Evolutionary conservation across 2,797 vertebrate genomes (phyloP).

Genomic region (Etheostoma perlongum): DNA sequence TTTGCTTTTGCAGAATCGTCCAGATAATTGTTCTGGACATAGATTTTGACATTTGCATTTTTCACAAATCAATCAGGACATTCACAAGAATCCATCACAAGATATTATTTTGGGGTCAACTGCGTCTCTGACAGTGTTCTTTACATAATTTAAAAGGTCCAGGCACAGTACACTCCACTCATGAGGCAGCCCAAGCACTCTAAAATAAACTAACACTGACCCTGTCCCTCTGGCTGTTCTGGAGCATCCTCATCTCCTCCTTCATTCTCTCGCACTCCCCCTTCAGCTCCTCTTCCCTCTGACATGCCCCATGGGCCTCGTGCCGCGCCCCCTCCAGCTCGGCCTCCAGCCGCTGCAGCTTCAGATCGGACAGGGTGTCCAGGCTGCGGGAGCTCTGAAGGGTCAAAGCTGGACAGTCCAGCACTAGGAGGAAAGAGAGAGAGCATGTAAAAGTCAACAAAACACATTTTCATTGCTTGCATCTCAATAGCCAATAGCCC

Average conservation of each 20-base stretch:
- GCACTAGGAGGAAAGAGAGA: constrained; percentile 75
- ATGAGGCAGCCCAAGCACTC: neutral
- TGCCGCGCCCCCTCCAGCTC: constrained; percentile 92
- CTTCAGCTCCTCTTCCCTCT: constrained; percentile 93
- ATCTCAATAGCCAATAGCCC: no score
- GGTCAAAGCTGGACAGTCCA: constrained; percentile 89
- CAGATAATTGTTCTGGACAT: no score
- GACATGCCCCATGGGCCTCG: constrained; percentile 92
- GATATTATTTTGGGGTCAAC: neutral
- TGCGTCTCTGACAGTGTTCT: neutral
- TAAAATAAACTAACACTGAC: constrained; percentile 67
- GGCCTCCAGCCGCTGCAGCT: constrained; percentile 89
- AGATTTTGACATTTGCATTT: no score
- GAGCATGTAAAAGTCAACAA: neutral
- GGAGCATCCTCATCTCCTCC: constrained; percentile 91
- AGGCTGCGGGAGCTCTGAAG: constrained; percentile 91
- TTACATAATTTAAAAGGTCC: neutral
- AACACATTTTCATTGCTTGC: neutral
- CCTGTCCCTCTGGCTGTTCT: constrained; percentile 90
- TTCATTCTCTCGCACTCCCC: constrained; percentile 91
- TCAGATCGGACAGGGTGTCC: constrained; percentile 89
- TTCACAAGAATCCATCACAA: neutral
- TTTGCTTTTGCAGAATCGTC: no score
- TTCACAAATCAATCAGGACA: neutral
- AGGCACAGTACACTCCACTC: neutral